Evolutionary conservation across 37 sponge, comb jelly and placozoan genomes (phyloP), one percentile per base, ranked within the genome.

Genomic region (Corticium candelabrum): DNA sequence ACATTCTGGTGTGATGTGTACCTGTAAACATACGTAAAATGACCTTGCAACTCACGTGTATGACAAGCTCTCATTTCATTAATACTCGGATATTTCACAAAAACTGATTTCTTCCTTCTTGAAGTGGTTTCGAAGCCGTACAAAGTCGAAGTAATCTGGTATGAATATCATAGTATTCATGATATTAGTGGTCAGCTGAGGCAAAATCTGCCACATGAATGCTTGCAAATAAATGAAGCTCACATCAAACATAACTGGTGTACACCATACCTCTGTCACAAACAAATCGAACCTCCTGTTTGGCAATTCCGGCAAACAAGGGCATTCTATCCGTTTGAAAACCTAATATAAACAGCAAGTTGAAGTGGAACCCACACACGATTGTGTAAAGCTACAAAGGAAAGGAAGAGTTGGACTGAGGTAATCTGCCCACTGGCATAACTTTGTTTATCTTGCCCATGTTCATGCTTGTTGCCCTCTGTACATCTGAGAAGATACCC

Each of bases 101-200:
- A 90, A 90, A 38, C 40, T 62, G 36, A 85, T 40, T 36, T 86
- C 87, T 41, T 88, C 87, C 75, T 75, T 88, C 39, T 84, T 92
- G 85, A 99, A 78, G 86, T 86, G 74, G 41, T 99, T 95, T 30
- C 96, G 62, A 3, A 99, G 5, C 21, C 91, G 81, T n/a, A 99
- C 82, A 84, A 89, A 99, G 76, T 99, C 99, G 74, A 90, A 90
- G 80, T 94, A 99, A 41, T 93, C 90, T 1, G 93, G 89, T 33
- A 95, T 77, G 41, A 94, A 88, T 27, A 99, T 75, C 30, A 77
- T 69, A 0, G 89, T 88, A 37, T 85, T 77, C 81, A 80, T 91
- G 0, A 79, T 56, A 41, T 83, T 80, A 15, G 84, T 81, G 29
- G 40, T 29, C 31, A 77, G 84, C 43, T 86, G 71, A 27, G 99